Evolutionary conservation across 2,888 invertebrate species (phyloP).

Genomic region (Tetanocera ferruginea): DNA sequence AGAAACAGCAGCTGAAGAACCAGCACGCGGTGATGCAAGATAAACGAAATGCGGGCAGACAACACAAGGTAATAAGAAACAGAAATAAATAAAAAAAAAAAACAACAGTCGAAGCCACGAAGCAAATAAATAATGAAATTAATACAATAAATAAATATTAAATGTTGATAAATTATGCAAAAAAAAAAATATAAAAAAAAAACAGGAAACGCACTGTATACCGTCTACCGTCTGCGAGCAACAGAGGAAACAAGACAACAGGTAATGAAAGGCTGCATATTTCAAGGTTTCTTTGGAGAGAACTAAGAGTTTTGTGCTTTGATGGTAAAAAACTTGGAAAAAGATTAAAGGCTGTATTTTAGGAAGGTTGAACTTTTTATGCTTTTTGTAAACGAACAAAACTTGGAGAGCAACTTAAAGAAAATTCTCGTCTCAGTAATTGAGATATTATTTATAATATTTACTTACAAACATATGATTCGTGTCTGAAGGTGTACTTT

Average conservation of each 20-base stretch:
- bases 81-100: neutral
- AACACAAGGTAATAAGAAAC: neutral
- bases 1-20: neutral
- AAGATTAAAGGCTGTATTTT: too few species aligned
- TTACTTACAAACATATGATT: too few species aligned
- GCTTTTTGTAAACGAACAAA: neutral
- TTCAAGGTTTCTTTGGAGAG: too few species aligned
- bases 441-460: too few species aligned
- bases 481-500: too few species aligned
- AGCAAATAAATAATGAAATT: neutral
- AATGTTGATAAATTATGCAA: conserved; percentile 31
- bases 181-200: neutral
- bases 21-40: neutral
- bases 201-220: neutral
- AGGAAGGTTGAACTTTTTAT: neutral
- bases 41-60: neutral
- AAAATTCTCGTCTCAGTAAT: neutral
- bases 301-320: neutral
- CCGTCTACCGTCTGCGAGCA: neutral
- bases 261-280: neutral
- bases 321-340: neutral
- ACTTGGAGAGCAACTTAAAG: neutral
- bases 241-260: neutral
- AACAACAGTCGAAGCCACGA: neutral
- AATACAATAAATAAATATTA: conserved; percentile 31